Evolutionary conservation across 2,113 vertebrate genomes (phyloP), one percentile per base, ranked within the genome.

Genomic region (Ameiurus melas): DNA sequence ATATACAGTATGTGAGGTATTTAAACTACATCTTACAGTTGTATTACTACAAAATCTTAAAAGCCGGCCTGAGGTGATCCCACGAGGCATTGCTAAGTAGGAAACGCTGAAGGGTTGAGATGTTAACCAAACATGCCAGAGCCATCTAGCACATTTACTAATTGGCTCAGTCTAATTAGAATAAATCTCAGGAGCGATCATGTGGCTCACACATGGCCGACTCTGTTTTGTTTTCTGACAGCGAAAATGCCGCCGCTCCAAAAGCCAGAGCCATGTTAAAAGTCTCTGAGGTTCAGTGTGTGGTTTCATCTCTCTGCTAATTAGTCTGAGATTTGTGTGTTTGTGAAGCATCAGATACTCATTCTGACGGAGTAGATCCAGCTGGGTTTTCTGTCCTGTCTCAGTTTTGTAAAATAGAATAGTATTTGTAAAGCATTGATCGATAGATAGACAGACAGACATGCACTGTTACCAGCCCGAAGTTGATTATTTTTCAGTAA

Each of bases 141-240:
- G 58, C 62, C 60, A n/a, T 79, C 83, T 62, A 39, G 60, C 47
- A 58, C 51, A 64, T 80, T 75, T 79, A 51, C 87, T 88, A 88
- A 88, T 88, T 88, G 87, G 87, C 83, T 79, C 19, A 64, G 87
- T 85, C 7, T 88, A 88, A 88, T 88, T 85, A 88, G 83, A 17
- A 84, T 57, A 79, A 85, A 79, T 88, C 83, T 79, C 83, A 85
- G 62, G 73, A 84, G 87, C 62, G 58, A 84, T 84, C 73, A 55
- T 79, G 82, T 88, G 87, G 82, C 71, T 66, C 58, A 64, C 20
- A 83, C 80, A 83, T 83, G 87, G 71, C 58, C 81, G 33, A 77
- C 58, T 83, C 70, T 64, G 82, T 68, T 84, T 88, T 88, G 82
- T 84, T 85, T 85, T 79, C 47, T 88, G 83, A 88, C 83, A 85